A percentile compares a stretch with the other conserved stretches of the same genome.
Evolutionary conservation across 1,140 invertebrate genomes (phyloP).

Genomic region (Parapsyche elsis): DNA sequence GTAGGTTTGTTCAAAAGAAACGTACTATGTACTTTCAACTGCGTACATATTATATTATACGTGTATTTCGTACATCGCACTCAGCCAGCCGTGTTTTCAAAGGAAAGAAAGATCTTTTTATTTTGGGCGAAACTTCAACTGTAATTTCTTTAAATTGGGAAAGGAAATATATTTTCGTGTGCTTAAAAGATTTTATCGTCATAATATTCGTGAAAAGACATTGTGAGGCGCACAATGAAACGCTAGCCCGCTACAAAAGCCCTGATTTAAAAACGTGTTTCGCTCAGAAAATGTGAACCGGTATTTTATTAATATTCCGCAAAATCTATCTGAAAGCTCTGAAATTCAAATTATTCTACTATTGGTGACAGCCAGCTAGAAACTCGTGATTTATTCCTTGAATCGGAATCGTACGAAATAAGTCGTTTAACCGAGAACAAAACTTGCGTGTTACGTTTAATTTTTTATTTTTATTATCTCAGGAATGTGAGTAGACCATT

Average conservation of each 20-base stretch:
- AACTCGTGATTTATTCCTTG: no score
- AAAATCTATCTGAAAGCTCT: no score
- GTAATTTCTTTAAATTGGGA: constrained; percentile 14
- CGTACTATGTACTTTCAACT: background rate
- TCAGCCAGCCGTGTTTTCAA: background rate
- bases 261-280: constrained; percentile 8
- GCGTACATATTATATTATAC: no score
- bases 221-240: background rate
- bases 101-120: background rate
- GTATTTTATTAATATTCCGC: background rate
- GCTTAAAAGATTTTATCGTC: constrained; percentile 11
- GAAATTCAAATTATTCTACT: no score
- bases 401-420: no score
- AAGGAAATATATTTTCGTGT: constrained; percentile 14
- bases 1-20: background rate
- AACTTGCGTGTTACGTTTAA: no score
- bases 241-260: background rate
- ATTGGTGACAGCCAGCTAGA: no score
- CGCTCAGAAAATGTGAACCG: background rate
- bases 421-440: no score
- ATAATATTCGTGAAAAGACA: constrained; percentile 24
- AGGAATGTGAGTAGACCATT: no score
- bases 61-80: no score
- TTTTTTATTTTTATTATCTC: no score
- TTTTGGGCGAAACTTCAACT: background rate